Conservation (phyloP, 2,888 invertebrate species). For the Stenchaetothrips biformis region DNA sequence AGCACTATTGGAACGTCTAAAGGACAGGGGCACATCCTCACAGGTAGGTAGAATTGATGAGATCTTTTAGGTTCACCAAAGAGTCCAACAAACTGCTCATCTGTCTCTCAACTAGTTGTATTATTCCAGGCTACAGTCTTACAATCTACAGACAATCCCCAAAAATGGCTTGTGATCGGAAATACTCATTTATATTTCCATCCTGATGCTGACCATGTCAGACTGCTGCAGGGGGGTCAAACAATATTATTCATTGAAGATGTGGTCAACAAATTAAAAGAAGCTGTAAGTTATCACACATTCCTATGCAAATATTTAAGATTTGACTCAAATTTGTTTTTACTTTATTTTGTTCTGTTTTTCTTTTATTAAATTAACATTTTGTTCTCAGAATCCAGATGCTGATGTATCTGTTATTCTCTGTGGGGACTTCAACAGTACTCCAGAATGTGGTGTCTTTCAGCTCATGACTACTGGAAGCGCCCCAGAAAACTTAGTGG, state of each 20-base stretch:
- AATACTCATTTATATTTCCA: slow-evolving; percentile 94
- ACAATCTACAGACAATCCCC: slow-evolving; percentile 53
- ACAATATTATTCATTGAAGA: slow-evolving; percentile 64
- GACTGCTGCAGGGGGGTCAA: slow-evolving; percentile 77
- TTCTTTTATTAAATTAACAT: slow-evolving; percentile 20
- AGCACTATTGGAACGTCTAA: slow-evolving; percentile 54
- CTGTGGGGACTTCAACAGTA: slow-evolving; percentile 92
- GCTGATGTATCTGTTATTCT: slow-evolving; percentile 63
- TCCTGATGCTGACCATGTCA: slow-evolving; percentile 83
- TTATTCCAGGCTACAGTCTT: slow-evolving; percentile 51
- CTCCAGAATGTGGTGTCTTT: slow-evolving; percentile 76
- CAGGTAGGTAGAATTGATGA: slow-evolving; percentile 48
- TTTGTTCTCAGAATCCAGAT: slow-evolving; percentile 44
- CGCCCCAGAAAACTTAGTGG: slow-evolving; percentile 59
- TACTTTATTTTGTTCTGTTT: neutral
- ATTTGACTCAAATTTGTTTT: neutral
- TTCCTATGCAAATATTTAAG: slow-evolving; percentile 1
- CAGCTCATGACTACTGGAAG: slow-evolving; percentile 66
- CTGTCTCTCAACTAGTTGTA: slow-evolving; percentile 27
- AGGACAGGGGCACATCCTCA: slow-evolving; percentile 61
- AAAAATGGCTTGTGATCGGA: slow-evolving; percentile 62
- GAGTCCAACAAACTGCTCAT: neutral
- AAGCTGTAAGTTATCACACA: slow-evolving; percentile 40
- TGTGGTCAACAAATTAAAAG: slow-evolving; percentile 48
- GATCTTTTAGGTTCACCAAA: slow-evolving; percentile 17